Conservation (phyloP, 2,113 vertebrate genomes). For the Vulpes ferrilata region DNA sequence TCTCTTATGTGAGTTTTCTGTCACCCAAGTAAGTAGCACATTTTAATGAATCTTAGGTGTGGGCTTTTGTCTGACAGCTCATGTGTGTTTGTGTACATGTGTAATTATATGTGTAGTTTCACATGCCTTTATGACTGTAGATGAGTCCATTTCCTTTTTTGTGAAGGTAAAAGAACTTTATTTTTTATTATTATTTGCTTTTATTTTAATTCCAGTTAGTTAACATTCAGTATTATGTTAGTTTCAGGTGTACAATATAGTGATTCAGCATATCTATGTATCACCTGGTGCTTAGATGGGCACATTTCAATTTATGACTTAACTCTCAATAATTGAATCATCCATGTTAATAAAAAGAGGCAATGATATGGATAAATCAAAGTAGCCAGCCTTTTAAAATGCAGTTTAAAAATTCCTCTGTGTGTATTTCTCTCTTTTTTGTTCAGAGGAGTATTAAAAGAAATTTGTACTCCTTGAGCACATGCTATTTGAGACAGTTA, state of each 20-base stretch:
- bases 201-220: not conserved
- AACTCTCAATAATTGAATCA: not conserved
- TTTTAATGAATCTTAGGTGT: not conserved
- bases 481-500: not conserved
- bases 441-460: not conserved
- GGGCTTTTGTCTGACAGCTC: not conserved
- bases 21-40: slow-evolving; percentile 62
- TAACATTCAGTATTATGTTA: not conserved
- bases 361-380: not conserved
- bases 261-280: not conserved
- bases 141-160: not conserved
- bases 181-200: not conserved
- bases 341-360: not conserved
- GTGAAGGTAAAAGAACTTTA: not conserved
- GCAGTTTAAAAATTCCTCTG: not conserved
- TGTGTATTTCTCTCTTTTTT: not conserved
- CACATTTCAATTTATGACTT: not conserved
- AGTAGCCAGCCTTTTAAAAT: not conserved
- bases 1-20: slow-evolving; percentile 74
- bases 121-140: not conserved
- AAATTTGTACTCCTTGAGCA: not conserved
- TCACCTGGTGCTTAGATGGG: not conserved
- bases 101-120: not conserved
- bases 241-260: not conserved
- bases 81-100: not conserved